A percentile compares a stretch with the other conserved stretches of the same genome.
phyloP scores from a whole-genome alignment of 2,113 vertebrate species.

The Atrichornis clamosus region DNA sequence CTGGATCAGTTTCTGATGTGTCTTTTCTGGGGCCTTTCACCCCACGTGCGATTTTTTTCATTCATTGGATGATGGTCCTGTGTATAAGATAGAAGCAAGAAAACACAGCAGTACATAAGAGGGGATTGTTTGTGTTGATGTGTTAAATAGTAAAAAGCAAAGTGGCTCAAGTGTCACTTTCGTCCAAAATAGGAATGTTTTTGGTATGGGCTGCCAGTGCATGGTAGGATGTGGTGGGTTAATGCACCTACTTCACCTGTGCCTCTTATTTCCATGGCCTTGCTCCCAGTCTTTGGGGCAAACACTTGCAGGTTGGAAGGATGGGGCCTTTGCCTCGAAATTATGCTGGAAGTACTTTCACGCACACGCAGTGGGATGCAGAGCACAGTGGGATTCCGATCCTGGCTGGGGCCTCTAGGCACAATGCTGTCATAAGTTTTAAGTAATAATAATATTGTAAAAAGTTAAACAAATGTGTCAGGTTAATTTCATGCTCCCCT shows the following conservation, averaged over 20 bases:
- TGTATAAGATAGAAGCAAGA: background rate
- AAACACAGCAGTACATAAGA: background rate
- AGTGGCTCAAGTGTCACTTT: background rate
- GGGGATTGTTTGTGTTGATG: background rate
- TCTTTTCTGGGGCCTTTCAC: background rate
- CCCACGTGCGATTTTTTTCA: background rate
- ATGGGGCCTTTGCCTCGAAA: fast-evolving
- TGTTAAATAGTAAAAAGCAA: background rate
- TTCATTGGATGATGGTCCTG: background rate
- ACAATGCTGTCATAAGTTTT: constrained; percentile 2
- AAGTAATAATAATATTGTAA: constrained; percentile 8
- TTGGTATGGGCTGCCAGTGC: background rate
- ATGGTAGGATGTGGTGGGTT: background rate
- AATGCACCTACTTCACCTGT: background rate
- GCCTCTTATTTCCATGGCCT: background rate
- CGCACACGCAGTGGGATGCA: fast-evolving
- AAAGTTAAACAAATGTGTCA: constrained; percentile 58
- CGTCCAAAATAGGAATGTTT: background rate
- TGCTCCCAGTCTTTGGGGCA: fast-evolving
- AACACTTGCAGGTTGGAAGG: background rate
- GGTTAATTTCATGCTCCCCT: constrained; percentile 60
- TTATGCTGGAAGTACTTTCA: background rate
- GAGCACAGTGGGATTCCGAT: background rate
- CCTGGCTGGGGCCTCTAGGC: background rate
- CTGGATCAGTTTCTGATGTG: background rate